These are phyloP conservation scores for Apeira syringaria DNA, from an alignment of 2,888 invertebrate genomes.

Conservation along the genomic window DNA sequence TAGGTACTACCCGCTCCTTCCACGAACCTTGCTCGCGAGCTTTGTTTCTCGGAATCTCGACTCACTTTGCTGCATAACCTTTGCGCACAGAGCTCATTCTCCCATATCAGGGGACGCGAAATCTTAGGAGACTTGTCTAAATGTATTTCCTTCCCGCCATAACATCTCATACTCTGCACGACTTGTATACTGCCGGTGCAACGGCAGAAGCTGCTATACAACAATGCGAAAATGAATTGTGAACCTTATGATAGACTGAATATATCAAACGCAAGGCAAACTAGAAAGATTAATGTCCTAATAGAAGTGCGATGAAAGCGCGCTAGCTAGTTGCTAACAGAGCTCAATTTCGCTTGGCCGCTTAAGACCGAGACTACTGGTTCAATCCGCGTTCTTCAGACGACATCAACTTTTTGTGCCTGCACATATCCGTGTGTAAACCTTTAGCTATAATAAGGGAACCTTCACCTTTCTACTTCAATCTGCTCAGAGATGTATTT, in stretches of 20 bases:
- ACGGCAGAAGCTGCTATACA: conserved; percentile 32
- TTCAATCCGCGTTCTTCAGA: conserved; percentile 77
- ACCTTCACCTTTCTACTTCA: conserved; percentile 38
- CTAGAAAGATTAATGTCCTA: conserved; percentile 59
- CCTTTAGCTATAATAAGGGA: conserved; percentile 67
- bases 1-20: conserved; percentile 74
- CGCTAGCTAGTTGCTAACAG: conserved; percentile 51
- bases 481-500: too few relatives aligned
- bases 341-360: conserved; percentile 58
- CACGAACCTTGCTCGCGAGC: conserved; percentile 64
- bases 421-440: conserved; percentile 65
- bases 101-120: conserved; percentile 46
- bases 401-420: conserved; percentile 74
- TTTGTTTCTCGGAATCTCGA: conserved; percentile 78
- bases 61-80: conserved; percentile 68
- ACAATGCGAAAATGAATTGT: conserved; percentile 58
- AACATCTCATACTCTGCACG: conserved; percentile 54
- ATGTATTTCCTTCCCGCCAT: conserved; percentile 59
- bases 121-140: conserved; percentile 53
- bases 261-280: conserved; percentile 44
- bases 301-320: conserved; percentile 53
- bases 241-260: conserved; percentile 54
- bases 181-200: conserved; percentile 38
- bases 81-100: conserved; percentile 57
- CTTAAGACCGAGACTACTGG: conserved; percentile 46